Evolutionary conservation across 2,797 vertebrate species (phyloP), one percentile per base, ranked within the genome.

Genomic region (Argya squamiceps): DNA sequence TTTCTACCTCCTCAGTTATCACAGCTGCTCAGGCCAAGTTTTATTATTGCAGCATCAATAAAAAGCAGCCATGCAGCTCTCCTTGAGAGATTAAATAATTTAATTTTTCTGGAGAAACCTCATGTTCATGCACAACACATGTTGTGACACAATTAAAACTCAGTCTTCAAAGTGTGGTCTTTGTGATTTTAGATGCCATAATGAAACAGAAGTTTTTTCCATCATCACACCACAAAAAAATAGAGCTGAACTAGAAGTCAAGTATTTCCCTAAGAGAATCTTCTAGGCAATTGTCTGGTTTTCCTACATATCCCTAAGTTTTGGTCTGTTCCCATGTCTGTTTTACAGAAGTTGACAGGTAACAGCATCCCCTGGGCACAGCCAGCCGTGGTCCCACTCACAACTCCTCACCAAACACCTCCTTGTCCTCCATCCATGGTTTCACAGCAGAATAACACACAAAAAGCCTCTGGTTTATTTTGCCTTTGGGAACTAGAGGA

Each of bases 401-500:
- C 3, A 3, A 15, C 49, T 19, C 59, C 50, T 59, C 21, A 9
- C 53, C 6, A 13, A 15, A 36, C 22, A 22, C 36, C 22, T 23
- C 0, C 65, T 36, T 43, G 26, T n/a, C 64, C 68, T 27, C 14
- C 53, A 60, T 6, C 63, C 4, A 0, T 4, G n/a, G 22, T 34
- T 68, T 52, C 73, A 44, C 58, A 62, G 46, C 63, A 80, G 56
- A 64, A 59, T 68, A 68, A 26, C 4, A 2, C 4, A 27, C 37
- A 46, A 68, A 85, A 41, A 34, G 6, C 26, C 60, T 32, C 70
- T 39, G 44, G 41, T 73, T 89, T 89, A 68, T 83, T 93, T 87
- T 71, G 62, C 90, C 89, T 83, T 88, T 41, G 34, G 83, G 50
- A 92, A 32, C n/a, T 29, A 59, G 44, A 94, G 96, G 92, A 94